Conservation (phyloP, 1,140 invertebrate species). For the Orussus abietinus region DNA sequence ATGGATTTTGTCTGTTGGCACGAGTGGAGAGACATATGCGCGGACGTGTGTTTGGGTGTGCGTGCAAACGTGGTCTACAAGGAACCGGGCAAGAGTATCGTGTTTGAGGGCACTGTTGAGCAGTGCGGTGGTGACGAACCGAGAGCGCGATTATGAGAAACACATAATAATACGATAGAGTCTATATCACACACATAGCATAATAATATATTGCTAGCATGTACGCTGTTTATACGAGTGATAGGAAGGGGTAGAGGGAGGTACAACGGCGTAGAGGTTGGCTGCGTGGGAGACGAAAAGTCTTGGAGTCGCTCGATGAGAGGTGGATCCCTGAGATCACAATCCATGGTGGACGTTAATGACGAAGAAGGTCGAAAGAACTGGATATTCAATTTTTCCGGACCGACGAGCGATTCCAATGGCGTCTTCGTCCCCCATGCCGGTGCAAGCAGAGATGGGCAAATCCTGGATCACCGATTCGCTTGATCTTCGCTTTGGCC, state of each 20-base stretch:
- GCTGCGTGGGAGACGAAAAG: constrained; percentile 1
- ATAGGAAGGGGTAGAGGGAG: constrained; percentile 13
- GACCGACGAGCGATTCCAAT: too few relatives aligned
- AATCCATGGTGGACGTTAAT: too few relatives aligned
- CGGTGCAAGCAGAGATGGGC: too few relatives aligned
- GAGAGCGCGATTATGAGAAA: constrained; percentile 41
- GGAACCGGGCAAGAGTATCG: constrained; percentile 9
- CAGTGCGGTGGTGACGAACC: constrained; percentile 32
- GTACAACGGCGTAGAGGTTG: too few relatives aligned
- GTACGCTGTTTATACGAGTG: constrained; percentile 48
- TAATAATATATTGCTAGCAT: constrained; percentile 55
- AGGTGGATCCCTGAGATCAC: too few relatives aligned
- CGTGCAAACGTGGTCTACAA: neutral
- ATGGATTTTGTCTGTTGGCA: too few relatives aligned
- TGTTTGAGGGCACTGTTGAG: constrained; percentile 41
- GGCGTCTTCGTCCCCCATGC: too few relatives aligned
- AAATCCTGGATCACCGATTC: too few relatives aligned
- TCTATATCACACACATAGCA: constrained; percentile 52
- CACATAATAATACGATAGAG: constrained; percentile 51
- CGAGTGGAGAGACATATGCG: constrained; percentile 6
- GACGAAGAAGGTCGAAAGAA: too few relatives aligned
- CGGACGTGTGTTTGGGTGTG: constrained; percentile 8
- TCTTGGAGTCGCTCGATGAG: too few relatives aligned
- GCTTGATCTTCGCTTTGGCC: too few relatives aligned
- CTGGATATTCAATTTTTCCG: too few relatives aligned